Conservation (phyloP, 2,113 vertebrate genomes). For the Callionymus lyra region DNA sequence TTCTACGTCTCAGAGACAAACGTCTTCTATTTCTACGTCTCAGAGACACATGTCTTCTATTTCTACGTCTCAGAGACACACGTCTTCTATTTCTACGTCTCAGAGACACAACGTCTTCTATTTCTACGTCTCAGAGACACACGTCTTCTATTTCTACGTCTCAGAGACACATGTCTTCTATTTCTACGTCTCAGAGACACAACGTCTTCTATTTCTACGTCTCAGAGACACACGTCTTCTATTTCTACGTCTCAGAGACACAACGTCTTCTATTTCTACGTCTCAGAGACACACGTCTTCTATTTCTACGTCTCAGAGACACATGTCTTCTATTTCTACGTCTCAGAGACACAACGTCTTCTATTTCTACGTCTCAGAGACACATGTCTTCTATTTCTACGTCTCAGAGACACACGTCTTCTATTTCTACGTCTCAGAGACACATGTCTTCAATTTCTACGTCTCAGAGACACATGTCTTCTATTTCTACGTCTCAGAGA, state of each 20-base stretch:
- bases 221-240: slow-evolving; percentile 53
- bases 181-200: too few species aligned
- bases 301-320: slow-evolving; percentile 53
- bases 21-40: slow-evolving; percentile 55
- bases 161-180: too few species aligned
- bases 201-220: slow-evolving; percentile 56
- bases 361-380: slow-evolving; percentile 57
- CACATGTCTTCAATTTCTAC: too few species aligned
- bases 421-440: slow-evolving; percentile 53
- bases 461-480: too few species aligned
- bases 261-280: too few species aligned
- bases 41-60: slow-evolving; percentile 58
- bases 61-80: slow-evolving; percentile 54
- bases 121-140: too few species aligned
- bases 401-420: slow-evolving; percentile 45
- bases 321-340: too few species aligned
- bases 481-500: slow-evolving; percentile 53
- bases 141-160: slow-evolving; percentile 55
- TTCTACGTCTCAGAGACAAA: slow-evolving; percentile 47
- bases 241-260: slow-evolving; percentile 50
- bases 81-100: slow-evolving; percentile 54
- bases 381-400: slow-evolving; percentile 59
- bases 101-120: too few species aligned
- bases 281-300: too few species aligned
- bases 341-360: too few species aligned